Conservation (phyloP, 2,797 vertebrate species). For the Falco novaeseelandiae region DNA sequence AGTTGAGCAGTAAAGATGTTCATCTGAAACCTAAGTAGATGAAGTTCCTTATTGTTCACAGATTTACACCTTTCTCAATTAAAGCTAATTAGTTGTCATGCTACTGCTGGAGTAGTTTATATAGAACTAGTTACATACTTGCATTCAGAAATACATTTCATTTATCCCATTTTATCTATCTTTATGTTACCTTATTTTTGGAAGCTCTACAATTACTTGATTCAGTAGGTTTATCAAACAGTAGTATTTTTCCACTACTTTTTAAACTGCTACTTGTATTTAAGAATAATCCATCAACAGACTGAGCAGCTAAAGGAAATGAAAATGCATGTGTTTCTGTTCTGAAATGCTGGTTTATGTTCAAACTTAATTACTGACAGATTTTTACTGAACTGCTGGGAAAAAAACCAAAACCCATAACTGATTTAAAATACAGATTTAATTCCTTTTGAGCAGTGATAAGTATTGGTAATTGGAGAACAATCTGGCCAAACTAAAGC, state of each 20-base stretch:
- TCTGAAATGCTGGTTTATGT: background rate
- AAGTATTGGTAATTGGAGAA: background rate
- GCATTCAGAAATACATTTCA: background rate
- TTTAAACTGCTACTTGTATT: background rate
- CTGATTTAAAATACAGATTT: background rate
- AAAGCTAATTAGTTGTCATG: background rate
- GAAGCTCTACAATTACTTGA: background rate
- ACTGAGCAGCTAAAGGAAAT: background rate
- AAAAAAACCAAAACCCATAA: background rate
- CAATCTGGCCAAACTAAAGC: background rate
- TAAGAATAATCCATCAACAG: background rate
- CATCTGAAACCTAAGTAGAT: background rate
- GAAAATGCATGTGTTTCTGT: background rate
- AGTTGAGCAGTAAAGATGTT: background rate
- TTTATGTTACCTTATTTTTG: background rate
- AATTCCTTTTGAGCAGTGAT: background rate
- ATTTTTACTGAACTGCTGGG: slow-evolving; percentile 1
- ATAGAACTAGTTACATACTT: background rate
- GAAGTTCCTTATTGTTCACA: background rate
- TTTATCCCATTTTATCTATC: background rate
- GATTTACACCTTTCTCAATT: background rate
- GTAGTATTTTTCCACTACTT: background rate
- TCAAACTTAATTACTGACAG: background rate
- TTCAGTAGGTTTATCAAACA: background rate
- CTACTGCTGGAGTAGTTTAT: background rate